Conservation (phyloP, 2,113 vertebrate genomes). For the Talpa occidentalis region DNA sequence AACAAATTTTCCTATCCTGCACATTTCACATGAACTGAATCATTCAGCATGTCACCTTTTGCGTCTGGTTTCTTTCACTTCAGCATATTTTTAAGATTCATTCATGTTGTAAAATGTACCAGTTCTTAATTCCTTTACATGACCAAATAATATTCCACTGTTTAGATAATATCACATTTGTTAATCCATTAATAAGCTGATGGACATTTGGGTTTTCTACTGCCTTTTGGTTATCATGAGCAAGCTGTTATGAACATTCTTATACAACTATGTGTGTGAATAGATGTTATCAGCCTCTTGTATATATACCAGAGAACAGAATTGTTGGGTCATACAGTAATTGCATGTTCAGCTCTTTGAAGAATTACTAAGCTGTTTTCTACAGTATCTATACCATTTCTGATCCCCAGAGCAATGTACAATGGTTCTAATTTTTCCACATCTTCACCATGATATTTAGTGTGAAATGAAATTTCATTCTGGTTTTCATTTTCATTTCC, state of each 20-base stretch:
- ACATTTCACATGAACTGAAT: neutral
- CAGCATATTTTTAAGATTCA: neutral
- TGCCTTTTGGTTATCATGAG: neutral
- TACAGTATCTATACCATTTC: neutral
- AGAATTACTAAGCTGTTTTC: neutral
- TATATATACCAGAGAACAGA: neutral
- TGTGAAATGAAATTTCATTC: neutral
- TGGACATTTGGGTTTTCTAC: neutral
- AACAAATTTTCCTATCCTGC: neutral
- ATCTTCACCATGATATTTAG: neutral
- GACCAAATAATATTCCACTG: neutral
- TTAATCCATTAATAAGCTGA: neutral
- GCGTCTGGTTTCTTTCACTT: neutral
- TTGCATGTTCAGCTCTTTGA: neutral
- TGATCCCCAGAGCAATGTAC: neutral
- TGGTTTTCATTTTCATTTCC: neutral
- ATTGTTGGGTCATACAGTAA: neutral
- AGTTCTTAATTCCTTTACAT: neutral
- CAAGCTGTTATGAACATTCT: neutral
- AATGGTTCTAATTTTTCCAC: slow-evolving; percentile 5
- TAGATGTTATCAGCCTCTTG: neutral
- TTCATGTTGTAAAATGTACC: neutral
- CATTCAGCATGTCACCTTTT: neutral
- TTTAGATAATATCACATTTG: neutral
- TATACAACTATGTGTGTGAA: neutral